Conservation (phyloP, 2,797 vertebrate species). For the Sebastes minor region DNA sequence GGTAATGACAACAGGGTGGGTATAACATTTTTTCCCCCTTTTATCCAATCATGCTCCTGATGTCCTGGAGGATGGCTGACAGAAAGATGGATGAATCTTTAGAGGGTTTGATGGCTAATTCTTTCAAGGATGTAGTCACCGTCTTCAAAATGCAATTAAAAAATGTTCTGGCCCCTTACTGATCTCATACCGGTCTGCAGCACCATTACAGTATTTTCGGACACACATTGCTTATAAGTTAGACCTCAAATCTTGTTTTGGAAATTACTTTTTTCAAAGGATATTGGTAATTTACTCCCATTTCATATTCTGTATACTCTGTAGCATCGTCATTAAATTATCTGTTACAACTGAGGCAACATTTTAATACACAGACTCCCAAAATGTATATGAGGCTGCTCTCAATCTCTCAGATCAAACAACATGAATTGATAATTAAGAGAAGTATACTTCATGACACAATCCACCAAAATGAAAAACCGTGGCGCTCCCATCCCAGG, state of each 20-base stretch:
- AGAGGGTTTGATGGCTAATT: conserved; percentile 75
- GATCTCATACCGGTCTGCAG: conserved; percentile 37
- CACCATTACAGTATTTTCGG: conserved; percentile 18
- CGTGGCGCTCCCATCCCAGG: background rate
- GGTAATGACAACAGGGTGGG: conserved; percentile 77
- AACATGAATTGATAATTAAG: background rate
- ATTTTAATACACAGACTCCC: background rate
- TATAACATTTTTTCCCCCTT: conserved; percentile 62
- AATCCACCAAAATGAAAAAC: background rate
- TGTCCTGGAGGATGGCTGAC: conserved; percentile 71
- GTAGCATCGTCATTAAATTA: background rate
- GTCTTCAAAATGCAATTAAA: conserved; percentile 74
- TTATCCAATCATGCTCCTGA: conserved; percentile 74
- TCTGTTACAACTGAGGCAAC: background rate
- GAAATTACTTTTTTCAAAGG: background rate
- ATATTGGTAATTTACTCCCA: background rate
- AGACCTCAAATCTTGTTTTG: background rate
- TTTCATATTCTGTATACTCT: background rate
- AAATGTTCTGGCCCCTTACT: conserved; percentile 38
- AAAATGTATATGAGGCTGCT: background rate
- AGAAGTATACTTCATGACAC: background rate
- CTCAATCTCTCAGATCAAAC: background rate
- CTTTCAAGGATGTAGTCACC: conserved; percentile 75
- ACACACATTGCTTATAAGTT: background rate
- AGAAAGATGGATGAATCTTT: conserved; percentile 80